A percentile compares a stretch with the other conserved stretches of the same genome.
These are phyloP conservation scores for Thymelicus lineola DNA, from an alignment of 2,888 invertebrate genomes.

Conservation along the genomic window DNA sequence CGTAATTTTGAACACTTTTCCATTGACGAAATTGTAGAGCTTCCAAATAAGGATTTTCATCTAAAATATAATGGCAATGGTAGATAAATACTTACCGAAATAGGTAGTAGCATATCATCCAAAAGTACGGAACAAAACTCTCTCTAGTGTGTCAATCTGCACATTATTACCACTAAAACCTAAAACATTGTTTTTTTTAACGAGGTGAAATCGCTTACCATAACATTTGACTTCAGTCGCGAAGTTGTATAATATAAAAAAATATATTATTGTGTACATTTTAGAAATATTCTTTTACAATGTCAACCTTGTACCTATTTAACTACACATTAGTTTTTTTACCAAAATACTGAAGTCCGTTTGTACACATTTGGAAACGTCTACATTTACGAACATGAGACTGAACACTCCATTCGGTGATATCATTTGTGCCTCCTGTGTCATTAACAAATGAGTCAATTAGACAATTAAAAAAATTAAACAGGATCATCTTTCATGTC, in stretches of 20 bases:
- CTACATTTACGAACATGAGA: conserved; percentile 58
- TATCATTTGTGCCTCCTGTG: conserved; percentile 59
- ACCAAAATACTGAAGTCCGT: conserved; percentile 51
- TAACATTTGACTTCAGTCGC: conserved; percentile 24
- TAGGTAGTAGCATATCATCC: background rate
- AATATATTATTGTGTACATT: conserved; percentile 8
- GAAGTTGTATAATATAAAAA: conserved; percentile 5
- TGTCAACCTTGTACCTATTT: background rate
- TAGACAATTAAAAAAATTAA: conserved; percentile 61
- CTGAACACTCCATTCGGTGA: conserved; percentile 58
- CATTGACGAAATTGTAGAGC: conserved; percentile 56
- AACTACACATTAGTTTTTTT: too few species aligned
- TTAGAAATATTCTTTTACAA: conserved; percentile 10
- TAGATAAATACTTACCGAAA: background rate
- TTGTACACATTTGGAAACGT: conserved; percentile 58
- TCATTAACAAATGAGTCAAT: conserved; percentile 63
- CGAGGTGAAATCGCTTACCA: conserved; percentile 30
- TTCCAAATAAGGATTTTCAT: conserved; percentile 61
- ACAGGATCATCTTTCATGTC: conserved; percentile 24
- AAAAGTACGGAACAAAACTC: too few species aligned
- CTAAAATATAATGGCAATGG: conserved; percentile 41
- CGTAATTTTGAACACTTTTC: conserved; percentile 88
- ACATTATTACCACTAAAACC: too few species aligned
- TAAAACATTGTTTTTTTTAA: too few species aligned
- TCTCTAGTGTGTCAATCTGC: background rate